Evolutionary conservation across 2,888 invertebrate genomes (phyloP).

Genomic region (Dryadula phaetusa): DNA sequence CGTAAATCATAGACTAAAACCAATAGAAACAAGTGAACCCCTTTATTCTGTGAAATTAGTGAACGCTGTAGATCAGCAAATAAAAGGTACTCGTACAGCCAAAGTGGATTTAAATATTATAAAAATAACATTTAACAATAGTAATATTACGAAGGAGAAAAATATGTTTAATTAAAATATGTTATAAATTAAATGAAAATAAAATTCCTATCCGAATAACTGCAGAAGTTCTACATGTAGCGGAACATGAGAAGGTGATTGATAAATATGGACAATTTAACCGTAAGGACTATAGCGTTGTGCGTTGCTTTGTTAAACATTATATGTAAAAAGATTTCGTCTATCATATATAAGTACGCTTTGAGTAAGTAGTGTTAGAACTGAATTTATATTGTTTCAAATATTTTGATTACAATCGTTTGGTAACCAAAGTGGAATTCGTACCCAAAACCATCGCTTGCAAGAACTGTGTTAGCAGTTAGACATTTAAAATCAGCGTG

Average conservation of each 20-base stretch:
- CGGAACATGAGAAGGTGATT: conserved; percentile 80
- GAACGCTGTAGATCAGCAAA: background rate
- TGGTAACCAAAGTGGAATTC: background rate
- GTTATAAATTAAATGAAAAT: background rate
- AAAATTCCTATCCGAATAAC: background rate
- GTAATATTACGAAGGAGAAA: background rate
- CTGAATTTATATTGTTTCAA: conserved; percentile 51
- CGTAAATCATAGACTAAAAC: conserved; percentile 10
- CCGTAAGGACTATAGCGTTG: conserved; percentile 67
- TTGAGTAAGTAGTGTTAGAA: conserved; percentile 69
- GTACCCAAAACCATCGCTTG: background rate
- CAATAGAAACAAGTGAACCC: background rate
- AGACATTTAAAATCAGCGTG: conserved; percentile 40
- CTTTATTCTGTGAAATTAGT: conserved; percentile 9
- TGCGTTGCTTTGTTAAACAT: conserved; percentile 76
- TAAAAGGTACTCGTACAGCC: too few species aligned
- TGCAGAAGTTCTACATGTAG: background rate
- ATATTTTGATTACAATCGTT: background rate
- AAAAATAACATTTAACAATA: conserved; percentile 1
- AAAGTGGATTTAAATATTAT: conserved; percentile 1
- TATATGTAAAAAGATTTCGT: conserved; percentile 58
- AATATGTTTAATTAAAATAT: conserved; percentile 9
- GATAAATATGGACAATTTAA: conserved; percentile 71
- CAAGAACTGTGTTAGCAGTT: background rate
- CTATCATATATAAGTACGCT: conserved; percentile 68